Evolutionary conservation across 2,888 invertebrate species (phyloP), one percentile per base, ranked within the genome.

Genomic region (Cataglyphis cursor): DNA sequence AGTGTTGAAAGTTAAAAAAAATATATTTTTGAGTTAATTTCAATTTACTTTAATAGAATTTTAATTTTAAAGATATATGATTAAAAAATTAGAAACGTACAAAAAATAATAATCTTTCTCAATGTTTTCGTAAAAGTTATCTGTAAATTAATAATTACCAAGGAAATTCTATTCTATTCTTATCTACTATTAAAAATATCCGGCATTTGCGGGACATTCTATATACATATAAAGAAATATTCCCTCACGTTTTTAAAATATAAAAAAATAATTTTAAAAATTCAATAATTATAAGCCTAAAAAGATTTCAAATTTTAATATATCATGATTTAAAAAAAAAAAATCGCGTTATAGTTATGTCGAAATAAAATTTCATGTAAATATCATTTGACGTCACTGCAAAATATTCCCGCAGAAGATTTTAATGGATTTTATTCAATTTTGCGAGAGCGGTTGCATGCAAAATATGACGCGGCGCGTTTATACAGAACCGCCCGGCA

Each of bases 361-460:
- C 28, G 38, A 75, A 51, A 65, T 65, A 64, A 51, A 51, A 65
- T 76, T 65, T 64, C 31, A 41, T 31, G 21, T 41, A 35, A 65
- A 66, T n/a, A n/a, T 66, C 10, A 15, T 41, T 76, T 65, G 44
- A 28, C 31, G 54, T 24, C 48, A 72, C 59, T 61, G 65, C 15
- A 81, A 82, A 80, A 85, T 81, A 85, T 84, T 65, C 62, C 24
- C 28, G 41, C 62, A 44, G 38, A 78, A 80, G 73, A 84, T 70
- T 62, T 61, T 28, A 81, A 57, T 81, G 80, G 62, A 84, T 82
- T 85, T 87, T 82, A 87, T 87, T 89, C 82, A 88, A 89, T 89
- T 89, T 87, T 57, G 81, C 70, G 81, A 83, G 83, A 81, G n/a
- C 48, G 78, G 68, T 66, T 78, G 76, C 57, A 57, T 78, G 57